Percentiles rank a stretch among this genome's conserved stretches.
Evolutionary conservation across 2,797 vertebrate species (phyloP).

Genomic region (Eulemur mongoz): DNA sequence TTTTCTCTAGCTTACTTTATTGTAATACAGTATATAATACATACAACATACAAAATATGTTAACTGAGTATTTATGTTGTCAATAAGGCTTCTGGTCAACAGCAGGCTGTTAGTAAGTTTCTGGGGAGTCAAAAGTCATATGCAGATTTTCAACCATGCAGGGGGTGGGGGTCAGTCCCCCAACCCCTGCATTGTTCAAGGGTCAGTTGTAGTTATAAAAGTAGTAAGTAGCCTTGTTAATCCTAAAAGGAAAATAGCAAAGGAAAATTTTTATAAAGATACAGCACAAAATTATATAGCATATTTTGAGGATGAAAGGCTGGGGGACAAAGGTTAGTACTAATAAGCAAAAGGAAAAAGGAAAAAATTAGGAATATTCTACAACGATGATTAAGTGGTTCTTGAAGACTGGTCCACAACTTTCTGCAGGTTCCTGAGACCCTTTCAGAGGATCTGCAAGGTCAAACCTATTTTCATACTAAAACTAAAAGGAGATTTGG

Average conservation of each 20-base stretch:
- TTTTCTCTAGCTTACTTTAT: not conserved
- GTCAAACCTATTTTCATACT: not conserved
- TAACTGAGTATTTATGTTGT: not conserved
- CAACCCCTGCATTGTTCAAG: not conserved
- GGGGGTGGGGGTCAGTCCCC: not conserved
- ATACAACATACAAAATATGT: not conserved
- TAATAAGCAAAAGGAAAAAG: not conserved
- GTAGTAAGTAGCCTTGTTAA: conserved; percentile 10
- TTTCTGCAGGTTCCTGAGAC: not conserved
- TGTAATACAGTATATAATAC: not conserved
- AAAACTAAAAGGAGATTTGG: not conserved
- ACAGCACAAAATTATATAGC: not conserved
- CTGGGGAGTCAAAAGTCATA: not conserved
- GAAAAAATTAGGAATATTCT: not conserved
- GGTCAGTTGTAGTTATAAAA: not conserved
- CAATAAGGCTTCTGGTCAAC: not conserved
- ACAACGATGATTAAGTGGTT: not conserved
- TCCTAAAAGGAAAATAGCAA: conserved; percentile 15
- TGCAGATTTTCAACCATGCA: not conserved
- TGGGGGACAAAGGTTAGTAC: not conserved
- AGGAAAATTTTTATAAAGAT: not conserved
- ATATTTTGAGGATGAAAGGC: conserved; percentile 1
- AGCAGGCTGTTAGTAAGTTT: not conserved
- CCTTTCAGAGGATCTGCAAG: not conserved
- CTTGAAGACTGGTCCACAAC: not conserved